Percentiles rank a stretch among this genome's conserved stretches.
Evolutionary conservation across 2,113 vertebrate species (phyloP).

Genomic region (Cervus canadensis): DNA sequence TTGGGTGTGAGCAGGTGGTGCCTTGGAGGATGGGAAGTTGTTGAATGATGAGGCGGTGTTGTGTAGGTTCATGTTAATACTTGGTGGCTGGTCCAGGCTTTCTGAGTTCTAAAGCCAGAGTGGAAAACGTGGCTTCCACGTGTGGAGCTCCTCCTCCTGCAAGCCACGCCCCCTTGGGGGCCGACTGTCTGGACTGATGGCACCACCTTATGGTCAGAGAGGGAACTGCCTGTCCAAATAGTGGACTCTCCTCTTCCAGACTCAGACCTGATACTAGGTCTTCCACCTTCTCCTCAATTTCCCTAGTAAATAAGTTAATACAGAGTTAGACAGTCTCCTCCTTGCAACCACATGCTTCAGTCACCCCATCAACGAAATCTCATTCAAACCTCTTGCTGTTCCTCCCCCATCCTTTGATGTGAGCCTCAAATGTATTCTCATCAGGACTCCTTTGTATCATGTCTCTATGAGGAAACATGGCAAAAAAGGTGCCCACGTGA

Average conservation of each 20-base stretch:
- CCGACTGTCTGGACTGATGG: conserved; percentile 45
- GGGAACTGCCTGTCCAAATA: conserved; percentile 16
- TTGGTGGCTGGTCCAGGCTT: background rate
- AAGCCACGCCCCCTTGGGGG: background rate
- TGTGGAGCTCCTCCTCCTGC: background rate
- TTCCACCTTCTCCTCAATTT: background rate
- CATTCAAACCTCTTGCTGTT: background rate
- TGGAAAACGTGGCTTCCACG: background rate
- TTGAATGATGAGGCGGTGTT: background rate
- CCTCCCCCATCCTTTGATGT: background rate
- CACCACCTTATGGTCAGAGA: conserved; percentile 62
- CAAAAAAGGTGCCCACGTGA: background rate
- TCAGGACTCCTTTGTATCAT: background rate
- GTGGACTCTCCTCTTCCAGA: background rate
- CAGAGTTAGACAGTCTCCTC: background rate
- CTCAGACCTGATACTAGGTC: background rate
- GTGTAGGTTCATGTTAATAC: background rate
- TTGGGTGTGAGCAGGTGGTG: background rate
- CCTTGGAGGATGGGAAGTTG: background rate
- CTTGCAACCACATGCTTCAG: background rate
- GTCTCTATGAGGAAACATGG: background rate
- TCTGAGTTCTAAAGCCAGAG: background rate
- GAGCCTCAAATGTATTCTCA: background rate
- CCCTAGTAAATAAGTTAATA: background rate
- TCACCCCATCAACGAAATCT: background rate